Conservation (phyloP, 2,113 vertebrate species). For the Cheilinus undulatus region DNA sequence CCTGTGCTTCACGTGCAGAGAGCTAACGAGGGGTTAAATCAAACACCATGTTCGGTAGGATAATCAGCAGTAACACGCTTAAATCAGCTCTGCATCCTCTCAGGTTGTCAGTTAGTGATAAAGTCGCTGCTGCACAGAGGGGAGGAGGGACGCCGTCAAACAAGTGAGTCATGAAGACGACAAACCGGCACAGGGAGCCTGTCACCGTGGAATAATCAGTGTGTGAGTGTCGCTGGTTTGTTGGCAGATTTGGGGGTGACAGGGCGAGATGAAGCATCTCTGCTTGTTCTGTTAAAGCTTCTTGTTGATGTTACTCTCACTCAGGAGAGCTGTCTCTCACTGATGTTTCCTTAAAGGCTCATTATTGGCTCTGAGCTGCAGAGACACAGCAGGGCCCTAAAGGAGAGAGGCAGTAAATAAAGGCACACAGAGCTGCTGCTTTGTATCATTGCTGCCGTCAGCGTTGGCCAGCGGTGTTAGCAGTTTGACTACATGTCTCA, state of each 20-base stretch:
- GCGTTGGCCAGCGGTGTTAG: no score
- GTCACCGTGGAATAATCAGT: slow-evolving; percentile 1
- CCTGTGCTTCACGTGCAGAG: no score
- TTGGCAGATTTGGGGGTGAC: slow-evolving; percentile 29
- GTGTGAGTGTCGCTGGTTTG: slow-evolving; percentile 17
- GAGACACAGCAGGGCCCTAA: slow-evolving; percentile 5
- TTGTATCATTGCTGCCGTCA: neutral
- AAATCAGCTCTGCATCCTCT: slow-evolving; percentile 23
- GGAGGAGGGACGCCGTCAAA: slow-evolving; percentile 18
- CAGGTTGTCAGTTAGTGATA: slow-evolving; percentile 37
- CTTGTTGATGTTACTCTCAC: slow-evolving; percentile 8
- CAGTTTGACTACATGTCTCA: no score
- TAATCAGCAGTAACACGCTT: slow-evolving; percentile 12
- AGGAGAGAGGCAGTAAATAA: slow-evolving; percentile 2
- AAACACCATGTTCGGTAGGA: slow-evolving; percentile 17
- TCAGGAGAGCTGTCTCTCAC: slow-evolving; percentile 19
- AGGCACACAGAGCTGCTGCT: neutral
- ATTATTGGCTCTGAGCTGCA: slow-evolving; percentile 24
- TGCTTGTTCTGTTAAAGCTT: slow-evolving; percentile 27
- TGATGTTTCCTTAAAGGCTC: slow-evolving; percentile 32
- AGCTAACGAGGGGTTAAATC: neutral
- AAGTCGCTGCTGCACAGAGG: slow-evolving; percentile 21
- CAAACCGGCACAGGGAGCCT: slow-evolving; percentile 33
- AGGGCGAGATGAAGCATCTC: slow-evolving; percentile 14
- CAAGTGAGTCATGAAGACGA: slow-evolving; percentile 54